A percentile compares a stretch with the other conserved stretches of the same genome.
Evolutionary conservation across 2,888 invertebrate species (phyloP).

Genomic region (Monopis laevigella): DNA sequence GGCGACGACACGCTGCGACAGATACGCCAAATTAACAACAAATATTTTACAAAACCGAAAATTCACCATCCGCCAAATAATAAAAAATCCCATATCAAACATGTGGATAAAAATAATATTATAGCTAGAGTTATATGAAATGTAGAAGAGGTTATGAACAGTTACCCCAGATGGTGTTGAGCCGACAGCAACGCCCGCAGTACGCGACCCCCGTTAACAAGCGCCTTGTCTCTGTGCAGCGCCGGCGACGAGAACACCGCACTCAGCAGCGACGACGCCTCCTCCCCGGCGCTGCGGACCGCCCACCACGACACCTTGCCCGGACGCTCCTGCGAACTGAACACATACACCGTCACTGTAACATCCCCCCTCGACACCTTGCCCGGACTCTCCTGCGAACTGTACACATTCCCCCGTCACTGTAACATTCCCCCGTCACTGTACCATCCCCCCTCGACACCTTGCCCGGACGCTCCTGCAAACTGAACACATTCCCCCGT

Average conservation of each 20-base stretch:
- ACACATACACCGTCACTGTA: not conserved
- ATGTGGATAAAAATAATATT: too few relatives aligned
- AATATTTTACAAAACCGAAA: too few relatives aligned
- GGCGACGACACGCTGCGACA: conserved; percentile 23
- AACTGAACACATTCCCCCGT: too few relatives aligned
- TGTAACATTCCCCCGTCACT: too few relatives aligned
- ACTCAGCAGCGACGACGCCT: too few relatives aligned
- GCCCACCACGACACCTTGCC: not conserved
- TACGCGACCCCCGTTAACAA: conserved; percentile 83
- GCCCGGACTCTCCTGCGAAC: not conserved
- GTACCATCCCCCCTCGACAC: too few relatives aligned
- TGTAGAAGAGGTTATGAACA: not conserved
- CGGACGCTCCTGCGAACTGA: not conserved
- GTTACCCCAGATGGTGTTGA: conserved; percentile 16
- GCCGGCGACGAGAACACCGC: conserved; percentile 67
- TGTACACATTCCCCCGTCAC: not conserved
- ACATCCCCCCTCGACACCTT: not conserved
- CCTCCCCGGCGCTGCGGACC: too few relatives aligned
- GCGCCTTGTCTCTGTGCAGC: conserved; percentile 78
- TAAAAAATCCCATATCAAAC: too few relatives aligned
- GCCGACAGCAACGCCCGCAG: conserved; percentile 73
- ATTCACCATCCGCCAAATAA: too few relatives aligned
- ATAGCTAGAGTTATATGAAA: too few relatives aligned
- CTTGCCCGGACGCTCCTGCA: too few relatives aligned
- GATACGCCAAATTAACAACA: too few relatives aligned